Base-by-base conservation (phyloP, 2,888 invertebrate species). In the Dasypolia templi region DNA sequence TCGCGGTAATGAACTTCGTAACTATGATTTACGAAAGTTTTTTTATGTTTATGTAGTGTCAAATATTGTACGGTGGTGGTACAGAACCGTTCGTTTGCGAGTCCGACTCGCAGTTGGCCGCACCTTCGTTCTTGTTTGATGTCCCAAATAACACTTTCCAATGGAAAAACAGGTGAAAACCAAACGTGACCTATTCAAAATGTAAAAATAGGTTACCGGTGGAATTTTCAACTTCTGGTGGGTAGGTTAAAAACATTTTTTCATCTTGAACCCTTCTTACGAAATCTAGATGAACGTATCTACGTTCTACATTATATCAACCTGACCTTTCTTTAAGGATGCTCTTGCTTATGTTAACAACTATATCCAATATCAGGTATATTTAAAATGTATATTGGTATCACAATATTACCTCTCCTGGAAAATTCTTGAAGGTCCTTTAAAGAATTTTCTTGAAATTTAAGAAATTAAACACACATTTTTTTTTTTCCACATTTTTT, bases 291-390 rank as follows among this genome's bases (percentile, higher is more conserved):
- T 55, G n/a, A n/a, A n/a, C n/a, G n/a, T n/a, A n/a, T n/a, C n/a
- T 49, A 35, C 49, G 29, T 69, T 22, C 3, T 64, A n/a, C 59
- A 61, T 12, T 22, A 26, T 32, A 39, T 17, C 19, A 14, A n/a
- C 61, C 61, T 80, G 77, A 73, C 80, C 77, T 80, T 79, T 80
- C 5, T 17, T n/a, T n/a, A 62, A 51, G 17, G 14, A 80, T 19
- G 26, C 11, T 59, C 22, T 17, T 56, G 56, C 74, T 49, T 42
- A 64, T 63, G 53, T 63, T 64, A 32, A 72, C 42, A 14, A n/a
- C 7, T 29, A 11, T 42, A 58, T 46, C n/a, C 17, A 44, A 53
- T 75, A 71, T 32, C 51, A 35, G 11, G 2, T 51, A 65, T 55
- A 72, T 73, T 51, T 62, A 51, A 26, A 65, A 29, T 35, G 11